These are phyloP conservation scores for Rhombomys opimus DNA, from an alignment of 2,113 vertebrate species.

Conservation along the genomic window DNA sequence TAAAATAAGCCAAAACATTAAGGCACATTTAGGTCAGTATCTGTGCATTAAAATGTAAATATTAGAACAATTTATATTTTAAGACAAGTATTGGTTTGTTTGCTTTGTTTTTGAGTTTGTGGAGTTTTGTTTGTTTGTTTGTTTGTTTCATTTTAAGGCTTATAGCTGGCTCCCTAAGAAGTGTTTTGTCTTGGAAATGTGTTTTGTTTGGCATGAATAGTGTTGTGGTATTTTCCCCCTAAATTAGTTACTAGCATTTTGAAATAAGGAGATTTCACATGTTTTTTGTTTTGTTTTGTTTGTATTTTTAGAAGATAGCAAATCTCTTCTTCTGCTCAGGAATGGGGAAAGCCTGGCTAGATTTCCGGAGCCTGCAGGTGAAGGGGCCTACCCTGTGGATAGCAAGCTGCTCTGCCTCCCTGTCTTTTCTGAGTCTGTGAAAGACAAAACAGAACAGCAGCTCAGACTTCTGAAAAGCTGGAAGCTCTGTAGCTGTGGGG, in stretches of 20 bases:
- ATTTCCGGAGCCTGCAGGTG: background rate
- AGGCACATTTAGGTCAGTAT: constrained; percentile 9
- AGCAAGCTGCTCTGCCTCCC: background rate
- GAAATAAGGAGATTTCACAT: constrained; percentile 64
- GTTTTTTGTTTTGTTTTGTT: background rate
- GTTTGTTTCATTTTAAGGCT: constrained; percentile 29
- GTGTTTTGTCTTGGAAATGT: constrained; percentile 50
- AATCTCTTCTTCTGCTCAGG: background rate
- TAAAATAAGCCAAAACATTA: constrained; percentile 11
- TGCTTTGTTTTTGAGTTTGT: background rate
- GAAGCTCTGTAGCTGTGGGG: background rate
- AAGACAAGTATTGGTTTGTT: background rate
- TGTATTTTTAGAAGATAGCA: background rate
- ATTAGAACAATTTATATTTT: constrained; percentile 46
- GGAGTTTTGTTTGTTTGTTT: background rate
- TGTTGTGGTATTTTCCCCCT: background rate
- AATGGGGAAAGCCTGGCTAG: background rate
- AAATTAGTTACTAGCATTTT: constrained; percentile 54
- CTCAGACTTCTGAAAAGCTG: background rate
- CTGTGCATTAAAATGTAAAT: constrained; percentile 22
- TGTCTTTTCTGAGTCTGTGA: background rate
- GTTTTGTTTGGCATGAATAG: constrained; percentile 65
- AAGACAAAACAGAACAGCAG: background rate
- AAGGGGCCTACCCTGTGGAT: background rate
- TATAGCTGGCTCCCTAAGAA: constrained; percentile 66